Conservation (phyloP, 2,113 vertebrate species). For the Periophthalmodon schlosseri region DNA sequence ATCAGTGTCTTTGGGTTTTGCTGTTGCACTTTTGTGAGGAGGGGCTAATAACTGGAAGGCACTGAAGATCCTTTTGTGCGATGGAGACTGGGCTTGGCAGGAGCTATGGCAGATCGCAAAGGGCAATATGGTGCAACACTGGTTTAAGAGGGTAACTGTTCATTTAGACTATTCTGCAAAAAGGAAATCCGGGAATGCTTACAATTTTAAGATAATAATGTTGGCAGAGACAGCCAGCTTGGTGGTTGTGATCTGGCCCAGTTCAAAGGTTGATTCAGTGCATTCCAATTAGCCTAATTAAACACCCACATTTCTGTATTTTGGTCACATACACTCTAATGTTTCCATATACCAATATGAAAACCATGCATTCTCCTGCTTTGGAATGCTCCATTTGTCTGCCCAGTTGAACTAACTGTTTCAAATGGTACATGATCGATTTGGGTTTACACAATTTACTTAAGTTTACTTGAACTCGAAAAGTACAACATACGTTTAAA, state of each 20-base stretch:
- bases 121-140: conserved; percentile 71
- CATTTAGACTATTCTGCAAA: conserved; percentile 40
- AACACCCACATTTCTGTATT: neutral
- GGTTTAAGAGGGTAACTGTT: conserved; percentile 68
- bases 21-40: conserved; percentile 83
- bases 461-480: neutral
- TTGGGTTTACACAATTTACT: too few relatives aligned
- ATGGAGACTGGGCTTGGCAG: conserved; percentile 73
- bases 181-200: conserved; percentile 31
- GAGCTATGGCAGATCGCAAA: conserved; percentile 70
- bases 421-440: too few relatives aligned
- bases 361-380: neutral
- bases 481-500: too few relatives aligned
- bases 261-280: neutral
- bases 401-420: neutral
- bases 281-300: neutral
- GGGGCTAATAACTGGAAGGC: conserved; percentile 83
- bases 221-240: conserved; percentile 36
- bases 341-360: neutral
- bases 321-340: neutral
- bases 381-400: neutral
- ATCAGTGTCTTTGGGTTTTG: conserved; percentile 82
- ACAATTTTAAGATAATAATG: conserved; percentile 50
- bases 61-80: conserved; percentile 81
- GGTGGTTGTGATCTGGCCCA: neutral